Evolutionary conservation across 2,888 invertebrate genomes (phyloP).

Genomic region (Dynastes maya): DNA sequence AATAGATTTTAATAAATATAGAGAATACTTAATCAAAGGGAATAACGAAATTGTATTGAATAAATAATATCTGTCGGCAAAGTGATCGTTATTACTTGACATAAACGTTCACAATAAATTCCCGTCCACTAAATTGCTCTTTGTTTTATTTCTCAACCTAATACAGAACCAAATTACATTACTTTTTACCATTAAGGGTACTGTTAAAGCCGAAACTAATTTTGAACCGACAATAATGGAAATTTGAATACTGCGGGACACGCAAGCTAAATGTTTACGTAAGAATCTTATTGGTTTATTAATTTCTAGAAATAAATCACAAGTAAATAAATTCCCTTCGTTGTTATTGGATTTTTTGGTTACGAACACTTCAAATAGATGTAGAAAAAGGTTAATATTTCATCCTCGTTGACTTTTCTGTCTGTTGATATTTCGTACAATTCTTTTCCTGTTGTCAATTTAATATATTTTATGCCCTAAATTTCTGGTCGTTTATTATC

Average conservation of each 20-base stretch:
- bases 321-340: not conserved
- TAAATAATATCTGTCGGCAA: conserved; percentile 24
- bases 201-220: conserved; percentile 18
- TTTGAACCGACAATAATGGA: conserved; percentile 14
- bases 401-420: too few species aligned
- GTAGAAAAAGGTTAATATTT: too few species aligned
- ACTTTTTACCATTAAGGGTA: conserved; percentile 6
- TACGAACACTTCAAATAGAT: too few species aligned
- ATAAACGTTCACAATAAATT: conserved; percentile 26
- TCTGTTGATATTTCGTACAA: too few species aligned
- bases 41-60: conserved; percentile 22
- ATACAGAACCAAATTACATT: conserved; percentile 11
- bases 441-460: too few species aligned
- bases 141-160: conserved; percentile 15
- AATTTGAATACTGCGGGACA: conserved; percentile 10
- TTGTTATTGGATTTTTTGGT: too few species aligned
- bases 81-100: conserved; percentile 10
- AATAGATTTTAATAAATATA: conserved; percentile 39
- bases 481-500: not conserved
- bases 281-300: conserved; percentile 5
- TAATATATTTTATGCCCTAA: not conserved
- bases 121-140: not conserved
- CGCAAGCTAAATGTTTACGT: conserved; percentile 14
- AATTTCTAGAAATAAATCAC: conserved; percentile 7
- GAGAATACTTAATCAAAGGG: conserved; percentile 34